These are phyloP conservation scores for Lepidocolaptes lacrymiger DNA, from an alignment of 2,797 vertebrate genomes.

Conservation along the genomic window DNA sequence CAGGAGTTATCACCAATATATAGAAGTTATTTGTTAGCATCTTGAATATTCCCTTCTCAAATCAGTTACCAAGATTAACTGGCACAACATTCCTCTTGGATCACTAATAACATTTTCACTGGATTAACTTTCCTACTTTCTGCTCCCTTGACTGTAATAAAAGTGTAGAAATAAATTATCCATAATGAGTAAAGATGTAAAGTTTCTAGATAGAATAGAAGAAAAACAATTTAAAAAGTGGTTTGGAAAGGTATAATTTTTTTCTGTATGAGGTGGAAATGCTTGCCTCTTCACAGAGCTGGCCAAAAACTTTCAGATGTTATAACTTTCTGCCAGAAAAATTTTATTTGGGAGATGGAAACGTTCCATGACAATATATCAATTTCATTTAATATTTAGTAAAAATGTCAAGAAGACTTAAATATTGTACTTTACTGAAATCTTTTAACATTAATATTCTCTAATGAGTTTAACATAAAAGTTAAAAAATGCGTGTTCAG, in stretches of 20 bases:
- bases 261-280: not conserved
- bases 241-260: not conserved
- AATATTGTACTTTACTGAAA: not conserved
- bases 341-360: constrained; percentile 8
- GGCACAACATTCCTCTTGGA: constrained; percentile 55
- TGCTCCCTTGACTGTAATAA: constrained; percentile 51
- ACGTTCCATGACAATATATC: not conserved
- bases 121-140: constrained; percentile 47
- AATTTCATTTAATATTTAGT: constrained; percentile 11
- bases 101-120: constrained; percentile 61
- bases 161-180: constrained; percentile 58
- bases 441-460: not conserved
- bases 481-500: not conserved
- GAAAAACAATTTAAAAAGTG: not conserved
- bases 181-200: constrained; percentile 16
- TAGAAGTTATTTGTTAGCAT: constrained; percentile 41
- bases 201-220: constrained; percentile 31
- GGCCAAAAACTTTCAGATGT: not conserved
- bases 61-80: constrained; percentile 39
- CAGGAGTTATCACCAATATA: not conserved
- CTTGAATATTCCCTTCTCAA: constrained; percentile 42
- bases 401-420: not conserved
- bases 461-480: not conserved
- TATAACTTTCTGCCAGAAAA: not conserved
- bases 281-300: not conserved